A percentile compares a stretch with the other conserved stretches of the same genome.
Conservation (phyloP, 2,797 vertebrate species). For the Anguilla obscura region DNA sequence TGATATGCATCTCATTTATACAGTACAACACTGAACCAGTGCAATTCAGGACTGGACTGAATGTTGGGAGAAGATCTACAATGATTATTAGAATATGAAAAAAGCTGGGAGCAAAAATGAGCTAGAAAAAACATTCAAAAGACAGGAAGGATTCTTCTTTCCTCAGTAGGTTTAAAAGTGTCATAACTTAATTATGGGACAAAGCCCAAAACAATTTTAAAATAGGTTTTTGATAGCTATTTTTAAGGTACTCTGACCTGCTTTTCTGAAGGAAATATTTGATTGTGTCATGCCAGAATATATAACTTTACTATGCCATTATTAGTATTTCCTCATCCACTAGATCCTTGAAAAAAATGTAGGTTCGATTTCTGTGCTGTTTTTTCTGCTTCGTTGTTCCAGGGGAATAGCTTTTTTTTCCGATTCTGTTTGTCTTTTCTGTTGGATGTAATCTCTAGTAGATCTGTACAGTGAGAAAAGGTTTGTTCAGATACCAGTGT, state of each 20-base stretch:
- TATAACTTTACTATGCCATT: background rate
- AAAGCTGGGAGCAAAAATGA: background rate
- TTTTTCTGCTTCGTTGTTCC: background rate
- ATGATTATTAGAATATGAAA: background rate
- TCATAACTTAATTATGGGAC: background rate
- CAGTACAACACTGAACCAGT: background rate
- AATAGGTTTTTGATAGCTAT: background rate
- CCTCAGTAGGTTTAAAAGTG: background rate
- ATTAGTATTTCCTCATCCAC: background rate
- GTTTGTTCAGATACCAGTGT: background rate
- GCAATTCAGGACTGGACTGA: background rate
- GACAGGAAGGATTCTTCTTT: background rate
- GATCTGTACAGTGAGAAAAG: background rate
- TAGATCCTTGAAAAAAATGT: background rate
- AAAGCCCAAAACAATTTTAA: background rate
- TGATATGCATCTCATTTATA: background rate
- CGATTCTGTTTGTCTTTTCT: background rate
- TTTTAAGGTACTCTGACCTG: background rate
- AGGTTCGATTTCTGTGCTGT: background rate
- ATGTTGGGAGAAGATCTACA: background rate
- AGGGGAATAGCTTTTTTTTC: background rate
- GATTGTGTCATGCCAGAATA: background rate
- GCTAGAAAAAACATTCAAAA: background rate
- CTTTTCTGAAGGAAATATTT: background rate
- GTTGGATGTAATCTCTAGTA: background rate